phyloP scores from a whole-genome alignment of 2,888 invertebrate species.

The Drosophila mettleri region DNA sequence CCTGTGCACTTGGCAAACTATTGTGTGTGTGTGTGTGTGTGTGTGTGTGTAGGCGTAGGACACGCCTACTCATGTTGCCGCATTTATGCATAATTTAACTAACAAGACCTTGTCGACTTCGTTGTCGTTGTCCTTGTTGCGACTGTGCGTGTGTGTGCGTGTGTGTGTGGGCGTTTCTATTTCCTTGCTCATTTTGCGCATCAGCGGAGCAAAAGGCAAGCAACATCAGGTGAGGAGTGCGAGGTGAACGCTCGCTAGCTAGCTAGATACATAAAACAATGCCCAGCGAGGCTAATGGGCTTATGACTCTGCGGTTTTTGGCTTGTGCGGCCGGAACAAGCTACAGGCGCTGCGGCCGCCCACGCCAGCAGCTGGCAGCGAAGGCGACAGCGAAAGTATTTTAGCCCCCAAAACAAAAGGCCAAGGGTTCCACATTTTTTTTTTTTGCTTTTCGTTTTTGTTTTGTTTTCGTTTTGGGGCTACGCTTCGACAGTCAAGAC shows the following conservation, averaged over 20 bases:
- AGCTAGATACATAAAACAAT: slow-evolving; percentile 69
- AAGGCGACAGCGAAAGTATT: slow-evolving; percentile 38
- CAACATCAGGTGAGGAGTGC: slow-evolving; percentile 47
- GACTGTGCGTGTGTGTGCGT: slow-evolving; percentile 6
- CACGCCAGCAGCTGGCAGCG: slow-evolving; percentile 7
- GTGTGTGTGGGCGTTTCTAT: slow-evolving; percentile 44
- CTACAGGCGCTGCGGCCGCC: slow-evolving; percentile 5
- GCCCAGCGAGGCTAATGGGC: slow-evolving; percentile 67
- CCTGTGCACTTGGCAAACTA: slow-evolving; percentile 35
- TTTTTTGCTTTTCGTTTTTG: neutral
- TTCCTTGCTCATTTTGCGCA: slow-evolving; percentile 77
- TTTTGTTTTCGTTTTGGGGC: slow-evolving; percentile 1
- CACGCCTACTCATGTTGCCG: slow-evolving; percentile 44
- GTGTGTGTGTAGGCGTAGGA: slow-evolving; percentile 22
- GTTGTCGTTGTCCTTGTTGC: slow-evolving; percentile 54
- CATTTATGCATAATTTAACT: slow-evolving; percentile 78
- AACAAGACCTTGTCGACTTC: slow-evolving; percentile 70
- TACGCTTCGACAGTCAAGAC: slow-evolving; percentile 45
- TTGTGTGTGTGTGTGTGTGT: slow-evolving; percentile 32
- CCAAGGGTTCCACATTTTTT: slow-evolving; percentile 57
- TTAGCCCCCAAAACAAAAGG: slow-evolving; percentile 54
- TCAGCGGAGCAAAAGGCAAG: slow-evolving; percentile 72
- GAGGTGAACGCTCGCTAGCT: no score
- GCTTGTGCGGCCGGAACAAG: slow-evolving; percentile 22
- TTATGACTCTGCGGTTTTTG: slow-evolving; percentile 75